Evolutionary conservation across 1,140 invertebrate genomes (phyloP), one percentile per base, ranked within the genome.

Genomic region (Anastrepha obliqua): DNA sequence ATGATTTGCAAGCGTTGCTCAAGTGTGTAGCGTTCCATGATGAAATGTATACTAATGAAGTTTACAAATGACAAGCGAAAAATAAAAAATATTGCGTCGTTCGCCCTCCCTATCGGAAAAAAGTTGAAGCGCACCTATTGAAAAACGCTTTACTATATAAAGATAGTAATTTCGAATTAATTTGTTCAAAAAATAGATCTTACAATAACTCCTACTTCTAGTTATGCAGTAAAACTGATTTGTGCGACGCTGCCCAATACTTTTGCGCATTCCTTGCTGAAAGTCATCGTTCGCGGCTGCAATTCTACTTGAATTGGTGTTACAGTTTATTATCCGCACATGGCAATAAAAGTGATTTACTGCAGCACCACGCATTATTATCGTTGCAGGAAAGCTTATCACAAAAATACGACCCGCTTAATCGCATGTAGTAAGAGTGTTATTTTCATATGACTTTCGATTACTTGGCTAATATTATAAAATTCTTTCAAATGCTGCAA

Each of bases 231-330:
- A 90, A 94, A 96, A 90, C 93, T 98, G 74, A 96, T 97, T 58
- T 94, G 96, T n/a, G 91, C 94, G 1, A 95, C 93, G 88, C 91
- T 99, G 6, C 95, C 97, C 11, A 94, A 96, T 62, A 93, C 96
- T n/a, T 99, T 98, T 92, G 93, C 96, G 1, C 95, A 97, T 89
- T 95, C 96, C 87, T 91, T 98, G 42, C 92, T 98, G 8, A 94
- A 94, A 78, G 96, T 96, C 88, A 90, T 98, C 42, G 95, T 96
- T 0, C 94, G 94, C 20, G 94, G 96, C 91, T 99, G 70, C 97
- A 99, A 91, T 98, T 98, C 92, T 98, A 99, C 93, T 92, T 98
- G 1, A 92, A 95, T 47, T 99, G 98, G 98, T 94, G 96, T 64
- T 95, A 96, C 89, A 91, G 91, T 65, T 93, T 98, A 3, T 91